These are phyloP conservation scores for Eleutherodactylus coqui DNA, from an alignment of 2,797 vertebrate genomes.

Conservation along the genomic window DNA sequence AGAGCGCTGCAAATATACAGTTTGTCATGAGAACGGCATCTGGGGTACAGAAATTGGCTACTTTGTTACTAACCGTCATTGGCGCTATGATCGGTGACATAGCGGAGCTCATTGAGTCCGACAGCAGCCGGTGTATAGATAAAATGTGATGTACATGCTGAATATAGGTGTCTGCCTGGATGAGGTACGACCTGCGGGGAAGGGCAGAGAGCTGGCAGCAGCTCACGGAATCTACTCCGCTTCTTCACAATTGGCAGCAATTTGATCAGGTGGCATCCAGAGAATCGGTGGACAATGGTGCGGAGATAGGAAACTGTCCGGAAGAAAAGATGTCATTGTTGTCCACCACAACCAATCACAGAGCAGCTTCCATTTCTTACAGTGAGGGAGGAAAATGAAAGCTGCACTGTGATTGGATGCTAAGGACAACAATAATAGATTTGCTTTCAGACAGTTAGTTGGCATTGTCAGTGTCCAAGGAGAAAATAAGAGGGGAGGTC, in stretches of 20 bases:
- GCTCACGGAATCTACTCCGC: not conserved
- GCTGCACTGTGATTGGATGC: too few species aligned
- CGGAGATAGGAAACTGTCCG: too few species aligned
- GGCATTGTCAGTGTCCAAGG: too few species aligned
- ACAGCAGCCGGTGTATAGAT: not conserved
- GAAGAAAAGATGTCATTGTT: too few species aligned
- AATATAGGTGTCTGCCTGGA: not conserved
- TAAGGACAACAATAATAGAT: too few species aligned
- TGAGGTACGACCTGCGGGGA: not conserved
- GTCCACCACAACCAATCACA: too few species aligned
- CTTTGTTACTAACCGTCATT: not conserved
- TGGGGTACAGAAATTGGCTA: not conserved
- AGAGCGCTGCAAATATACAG: not conserved
- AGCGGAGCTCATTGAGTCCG: constrained; percentile 17
- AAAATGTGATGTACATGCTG: not conserved
- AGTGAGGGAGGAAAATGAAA: too few species aligned
- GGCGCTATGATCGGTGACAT: constrained; percentile 1
- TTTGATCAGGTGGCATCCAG: too few species aligned
- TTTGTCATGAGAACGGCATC: not conserved
- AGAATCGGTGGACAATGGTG: too few species aligned
- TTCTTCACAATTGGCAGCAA: not conserved
- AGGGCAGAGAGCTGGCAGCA: not conserved
- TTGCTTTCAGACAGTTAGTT: too few species aligned
- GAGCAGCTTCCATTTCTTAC: too few species aligned
- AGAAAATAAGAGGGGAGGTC: too few species aligned